phyloP scores from a whole-genome alignment of 1,140 invertebrate species.

The Cherax destructor region DNA sequence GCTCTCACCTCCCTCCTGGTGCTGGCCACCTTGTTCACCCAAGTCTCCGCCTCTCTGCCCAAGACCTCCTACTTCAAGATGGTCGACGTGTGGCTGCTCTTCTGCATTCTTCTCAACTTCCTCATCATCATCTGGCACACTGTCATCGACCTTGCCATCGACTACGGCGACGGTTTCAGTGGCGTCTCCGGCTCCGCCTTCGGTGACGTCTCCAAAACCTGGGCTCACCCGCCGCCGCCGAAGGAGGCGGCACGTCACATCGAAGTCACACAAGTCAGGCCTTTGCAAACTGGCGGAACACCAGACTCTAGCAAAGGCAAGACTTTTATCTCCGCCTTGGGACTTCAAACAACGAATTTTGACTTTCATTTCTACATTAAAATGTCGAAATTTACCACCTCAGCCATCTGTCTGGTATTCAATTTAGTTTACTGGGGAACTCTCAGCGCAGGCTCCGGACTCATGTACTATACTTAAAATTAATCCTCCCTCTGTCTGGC shows the following conservation, averaged over 20 bases:
- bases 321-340: not conserved
- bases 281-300: no score
- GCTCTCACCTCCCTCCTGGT: slow-evolving; percentile 55
- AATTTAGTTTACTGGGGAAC: slow-evolving; percentile 54
- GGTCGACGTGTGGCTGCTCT: slow-evolving; percentile 67
- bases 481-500: no score
- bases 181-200: not conserved
- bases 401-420: slow-evolving; percentile 30
- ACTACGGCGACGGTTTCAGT: slow-evolving; percentile 10
- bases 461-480: slow-evolving; percentile 36
- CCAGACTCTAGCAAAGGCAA: no score
- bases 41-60: slow-evolving; percentile 60
- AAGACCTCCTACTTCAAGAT: slow-evolving; percentile 67
- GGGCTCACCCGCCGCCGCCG: not conserved
- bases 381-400: slow-evolving; percentile 12
- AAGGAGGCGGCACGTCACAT: no score
- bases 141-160: slow-evolving; percentile 44
- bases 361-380: slow-evolving; percentile 17
- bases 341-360: not conserved
- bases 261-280: no score
- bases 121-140: slow-evolving; percentile 62
- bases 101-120: slow-evolving; percentile 66
- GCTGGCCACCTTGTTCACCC: slow-evolving; percentile 61
- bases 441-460: slow-evolving; percentile 27
- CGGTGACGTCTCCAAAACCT: not conserved